These are phyloP conservation scores for Agriopis marginaria DNA, from an alignment of 2,888 invertebrate genomes.

Conservation along the genomic window DNA sequence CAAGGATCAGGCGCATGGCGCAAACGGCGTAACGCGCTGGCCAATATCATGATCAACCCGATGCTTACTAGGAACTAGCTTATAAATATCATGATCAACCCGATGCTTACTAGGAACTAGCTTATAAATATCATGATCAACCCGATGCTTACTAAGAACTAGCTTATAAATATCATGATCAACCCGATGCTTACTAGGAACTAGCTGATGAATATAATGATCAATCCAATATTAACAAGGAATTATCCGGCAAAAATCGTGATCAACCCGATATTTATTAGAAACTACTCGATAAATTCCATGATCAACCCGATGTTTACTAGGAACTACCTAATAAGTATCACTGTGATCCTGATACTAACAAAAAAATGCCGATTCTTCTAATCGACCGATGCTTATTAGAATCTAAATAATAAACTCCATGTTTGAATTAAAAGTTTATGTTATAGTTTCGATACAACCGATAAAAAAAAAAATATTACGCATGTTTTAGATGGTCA, in stretches of 20 bases:
- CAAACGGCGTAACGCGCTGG: slow-evolving; percentile 95
- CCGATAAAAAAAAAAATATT: neutral
- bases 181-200: slow-evolving; percentile 91
- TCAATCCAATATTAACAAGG: slow-evolving; percentile 22
- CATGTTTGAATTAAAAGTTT: slow-evolving; percentile 3
- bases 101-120: slow-evolving; percentile 32
- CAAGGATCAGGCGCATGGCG: slow-evolving; percentile 97
- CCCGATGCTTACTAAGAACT: slow-evolving; percentile 5
- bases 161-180: slow-evolving; percentile 93
- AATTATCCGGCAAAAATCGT: slow-evolving; percentile 16
- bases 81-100: slow-evolving; percentile 20
- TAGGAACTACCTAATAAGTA: slow-evolving; percentile 10
- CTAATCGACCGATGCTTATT: too few species aligned
- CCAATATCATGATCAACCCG: slow-evolving; percentile 98
- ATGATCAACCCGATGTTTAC: slow-evolving; percentile 95
- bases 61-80: slow-evolving; percentile 86
- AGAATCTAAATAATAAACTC: neutral
- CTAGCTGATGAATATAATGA: slow-evolving; percentile 45
- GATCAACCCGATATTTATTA: slow-evolving; percentile 4
- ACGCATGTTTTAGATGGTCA: neutral
- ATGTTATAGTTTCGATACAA: neutral
- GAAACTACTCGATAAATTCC: slow-evolving; percentile 87
- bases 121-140: slow-evolving; percentile 6
- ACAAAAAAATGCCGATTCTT: too few species aligned
- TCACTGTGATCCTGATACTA: too few species aligned